phyloP scores from a whole-genome alignment of 2,888 invertebrate species.

The Protodeltote pygarga region DNA sequence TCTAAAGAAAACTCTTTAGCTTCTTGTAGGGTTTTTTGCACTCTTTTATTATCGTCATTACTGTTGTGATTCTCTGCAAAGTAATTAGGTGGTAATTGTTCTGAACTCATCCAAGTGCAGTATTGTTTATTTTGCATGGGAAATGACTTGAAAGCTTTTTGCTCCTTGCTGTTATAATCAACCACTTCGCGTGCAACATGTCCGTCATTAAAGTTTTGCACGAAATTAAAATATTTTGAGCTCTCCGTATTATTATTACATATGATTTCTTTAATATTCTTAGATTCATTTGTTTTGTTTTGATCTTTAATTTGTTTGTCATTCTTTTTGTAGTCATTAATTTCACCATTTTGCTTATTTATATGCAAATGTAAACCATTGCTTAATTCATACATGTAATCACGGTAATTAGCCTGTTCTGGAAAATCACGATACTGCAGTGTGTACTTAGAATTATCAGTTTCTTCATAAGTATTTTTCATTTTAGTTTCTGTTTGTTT shows the following conservation, averaged over 20 bases:
- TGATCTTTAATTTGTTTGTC: not conserved
- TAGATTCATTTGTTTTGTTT: not conserved
- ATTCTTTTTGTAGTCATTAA: not conserved
- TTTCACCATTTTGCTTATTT: not conserved
- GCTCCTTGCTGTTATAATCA: slow-evolving; percentile 2
- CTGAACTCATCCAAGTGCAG: not conserved
- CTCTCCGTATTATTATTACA: slow-evolving; percentile 1
- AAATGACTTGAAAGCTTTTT: not conserved
- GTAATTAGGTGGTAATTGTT: not conserved
- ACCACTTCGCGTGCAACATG: not conserved
- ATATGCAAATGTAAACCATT: not conserved
- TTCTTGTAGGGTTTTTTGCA: slow-evolving; percentile 55
- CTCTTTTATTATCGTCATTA: slow-evolving; percentile 50
- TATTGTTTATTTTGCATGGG: slow-evolving; percentile 1
- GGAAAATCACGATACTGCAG: not conserved
- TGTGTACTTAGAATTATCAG: not conserved
- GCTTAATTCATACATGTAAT: not conserved
- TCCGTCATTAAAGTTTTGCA: slow-evolving; percentile 4
- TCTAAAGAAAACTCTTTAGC: slow-evolving; percentile 58
- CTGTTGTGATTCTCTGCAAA: slow-evolving; percentile 4
- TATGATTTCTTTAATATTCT: not conserved
- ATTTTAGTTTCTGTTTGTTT: not conserved
- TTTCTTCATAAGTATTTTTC: not conserved
- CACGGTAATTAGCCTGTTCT: not conserved
- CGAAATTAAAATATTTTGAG: not conserved